phyloP scores from a whole-genome alignment of 1,140 invertebrate species.

The Polyergus mexicanus region DNA sequence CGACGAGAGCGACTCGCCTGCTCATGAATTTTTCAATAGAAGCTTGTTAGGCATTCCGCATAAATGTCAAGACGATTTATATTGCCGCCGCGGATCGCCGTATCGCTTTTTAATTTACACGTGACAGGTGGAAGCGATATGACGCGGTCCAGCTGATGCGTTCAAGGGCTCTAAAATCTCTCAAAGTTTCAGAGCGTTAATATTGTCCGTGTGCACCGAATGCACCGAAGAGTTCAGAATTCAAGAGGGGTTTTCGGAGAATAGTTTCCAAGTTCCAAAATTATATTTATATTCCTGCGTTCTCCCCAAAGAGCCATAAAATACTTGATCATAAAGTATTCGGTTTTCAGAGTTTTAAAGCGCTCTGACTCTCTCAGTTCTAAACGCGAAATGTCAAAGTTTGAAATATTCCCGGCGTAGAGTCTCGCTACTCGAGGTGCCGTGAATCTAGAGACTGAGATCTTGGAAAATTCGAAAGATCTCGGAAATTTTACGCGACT shows the following conservation, averaged over 20 bases:
- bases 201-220: neutral
- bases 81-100: neutral
- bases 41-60: slow-evolving; percentile 60
- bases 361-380: neutral
- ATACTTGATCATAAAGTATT: neutral
- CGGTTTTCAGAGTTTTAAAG: neutral
- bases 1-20: slow-evolving; percentile 42
- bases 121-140: slow-evolving; percentile 34
- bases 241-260: neutral
- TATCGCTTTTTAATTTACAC: slow-evolving; percentile 51
- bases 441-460: no score
- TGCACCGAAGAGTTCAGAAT: slow-evolving; percentile 3
- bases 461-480: no score
- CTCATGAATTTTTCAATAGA: slow-evolving; percentile 60
- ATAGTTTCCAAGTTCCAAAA: neutral
- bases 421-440: no score
- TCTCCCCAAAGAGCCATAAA: neutral
- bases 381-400: neutral
- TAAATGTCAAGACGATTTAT: slow-evolving; percentile 57
- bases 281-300: neutral
- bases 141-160: neutral
- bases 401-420: neutral
- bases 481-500: neutral
- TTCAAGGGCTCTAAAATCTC: neutral
- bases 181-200: neutral